Evolutionary conservation across 2,888 invertebrate species (phyloP), one percentile per base, ranked within the genome.

Genomic region (Chironomus tentans): DNA sequence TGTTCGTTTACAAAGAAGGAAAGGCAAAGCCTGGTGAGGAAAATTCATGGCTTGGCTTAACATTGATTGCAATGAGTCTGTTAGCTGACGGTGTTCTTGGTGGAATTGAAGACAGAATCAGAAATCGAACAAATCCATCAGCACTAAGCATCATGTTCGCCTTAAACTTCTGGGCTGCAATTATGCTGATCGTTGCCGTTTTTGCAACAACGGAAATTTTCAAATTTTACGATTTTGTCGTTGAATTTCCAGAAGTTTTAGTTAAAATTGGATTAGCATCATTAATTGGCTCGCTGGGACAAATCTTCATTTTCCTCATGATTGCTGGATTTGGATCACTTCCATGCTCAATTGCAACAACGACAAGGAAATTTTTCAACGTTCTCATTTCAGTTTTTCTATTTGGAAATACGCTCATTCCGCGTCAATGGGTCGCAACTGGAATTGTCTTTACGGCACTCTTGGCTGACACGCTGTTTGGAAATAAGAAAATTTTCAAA

Each of bases 301-400:
- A 71, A 38, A 12, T 71, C 13, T 71, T 71, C 56, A 71, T 47
- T 15, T 71, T n/a, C 12, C 6, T 47, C 2, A 71, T 71, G 71
- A 61, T 71, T 15, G 15, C 71, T 0, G 13, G 28, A 2, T 71
- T 47, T 21, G 71, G 71, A 2, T 12, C 47, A 18, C 12, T 71
- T 13, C 71, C 71, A 13, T 24, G 24, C 13, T 71, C 47, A 46
- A 71, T 71, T 10, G 71, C 47, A 5, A 46, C 47, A 10, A 71
- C 71, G n/a, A 15, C 47, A 7, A 12, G 71, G 28, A 71, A 71
- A 28, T 71, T 71, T 10, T 71, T 71, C n/a, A 71, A 50, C 15
- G 71, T 71, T 15, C 4, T 71, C 5, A n/a, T 71, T 61, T 71
- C 71, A 24, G 28, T 71, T 0, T 18, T 71, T 28, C 56, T 47